Evolutionary conservation across 2,797 vertebrate species (phyloP), one percentile per base, ranked within the genome.

Genomic region (Sebastes diploproa): DNA sequence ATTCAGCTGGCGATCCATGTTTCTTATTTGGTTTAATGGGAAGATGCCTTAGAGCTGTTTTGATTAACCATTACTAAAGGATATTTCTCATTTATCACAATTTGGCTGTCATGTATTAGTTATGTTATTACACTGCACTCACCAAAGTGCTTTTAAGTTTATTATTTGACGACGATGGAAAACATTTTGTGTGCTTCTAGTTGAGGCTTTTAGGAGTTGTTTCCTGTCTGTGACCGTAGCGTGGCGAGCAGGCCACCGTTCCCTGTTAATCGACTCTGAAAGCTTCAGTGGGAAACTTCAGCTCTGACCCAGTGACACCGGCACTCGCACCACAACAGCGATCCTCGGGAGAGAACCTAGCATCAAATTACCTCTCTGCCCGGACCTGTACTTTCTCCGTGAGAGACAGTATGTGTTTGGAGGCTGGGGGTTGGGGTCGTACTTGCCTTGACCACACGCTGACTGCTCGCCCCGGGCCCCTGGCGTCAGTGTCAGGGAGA

Each of bases 401-500:
- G 66, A 64, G 56, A 75, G 79, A 36, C 74, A 71, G 67, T 71
- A 7, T 76, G 82, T 85, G 88, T 90, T 83, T 84, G 78, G 68
- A 78, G 70, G 85, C 50, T 63, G 77, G 71, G 78, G 61, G 50
- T 23, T 32, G 86, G 83, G 86, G 88, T 89, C 67, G 60, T 67
- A 50, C 87, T 89, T 64, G 83, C 79, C 84, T 89, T 94, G 94
- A 94, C 94, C 93, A 94, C 83, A 10, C 83, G 56, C 86, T 94
- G 93, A 94, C 91, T 86, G 88, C 84, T 86, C 74, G 64, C 90
- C 86, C 87, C 22, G 59, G 75, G 87, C 84, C 90, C 90, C 83
- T 27, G 71, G 90, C 77, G 88, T 86, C 86, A 75, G 93, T 94
- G 95, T 96, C 95, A 95, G 81, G 25, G 82, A 88, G 93, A 96